These are phyloP conservation scores for Acronicta leporina DNA, from an alignment of 2,888 invertebrate genomes.

Conservation along the genomic window DNA sequence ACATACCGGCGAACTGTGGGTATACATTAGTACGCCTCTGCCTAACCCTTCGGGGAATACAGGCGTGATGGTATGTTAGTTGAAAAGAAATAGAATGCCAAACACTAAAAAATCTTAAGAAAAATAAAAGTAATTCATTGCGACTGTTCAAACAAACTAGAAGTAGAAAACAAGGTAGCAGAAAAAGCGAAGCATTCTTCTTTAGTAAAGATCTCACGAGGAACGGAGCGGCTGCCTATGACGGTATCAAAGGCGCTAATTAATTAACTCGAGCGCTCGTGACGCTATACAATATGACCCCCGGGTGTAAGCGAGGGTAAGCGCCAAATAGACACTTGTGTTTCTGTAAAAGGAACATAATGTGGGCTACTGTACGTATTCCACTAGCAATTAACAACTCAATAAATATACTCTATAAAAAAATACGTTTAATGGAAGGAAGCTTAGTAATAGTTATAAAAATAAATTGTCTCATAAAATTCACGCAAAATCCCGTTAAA, in stretches of 20 bases:
- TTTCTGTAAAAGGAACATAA: conserved; percentile 46
- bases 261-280: conserved; percentile 77
- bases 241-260: conserved; percentile 75
- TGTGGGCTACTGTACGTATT: conserved; percentile 43
- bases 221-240: conserved; percentile 48
- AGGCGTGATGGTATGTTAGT: too few species aligned
- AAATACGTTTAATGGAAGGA: conserved; percentile 22
- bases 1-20: too few species aligned
- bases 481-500: conserved; percentile 33
- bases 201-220: conserved; percentile 58
- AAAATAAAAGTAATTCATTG: conserved; percentile 39
- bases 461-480: conserved; percentile 52
- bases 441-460: conserved; percentile 46
- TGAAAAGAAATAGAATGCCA: neutral
- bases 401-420: conserved; percentile 25
- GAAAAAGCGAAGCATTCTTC: conserved; percentile 67
- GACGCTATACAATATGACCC: conserved; percentile 67
- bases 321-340: conserved; percentile 58
- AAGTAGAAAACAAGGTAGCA: conserved; percentile 54
- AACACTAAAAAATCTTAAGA: conserved; percentile 17
- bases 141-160: conserved; percentile 43
- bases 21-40: too few species aligned
- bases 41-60: too few species aligned
- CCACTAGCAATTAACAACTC: conserved; percentile 14
- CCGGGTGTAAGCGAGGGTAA: conserved; percentile 57